Evolutionary conservation across 2,888 invertebrate genomes (phyloP).

Genomic region (Hypselothyrea guttata): DNA sequence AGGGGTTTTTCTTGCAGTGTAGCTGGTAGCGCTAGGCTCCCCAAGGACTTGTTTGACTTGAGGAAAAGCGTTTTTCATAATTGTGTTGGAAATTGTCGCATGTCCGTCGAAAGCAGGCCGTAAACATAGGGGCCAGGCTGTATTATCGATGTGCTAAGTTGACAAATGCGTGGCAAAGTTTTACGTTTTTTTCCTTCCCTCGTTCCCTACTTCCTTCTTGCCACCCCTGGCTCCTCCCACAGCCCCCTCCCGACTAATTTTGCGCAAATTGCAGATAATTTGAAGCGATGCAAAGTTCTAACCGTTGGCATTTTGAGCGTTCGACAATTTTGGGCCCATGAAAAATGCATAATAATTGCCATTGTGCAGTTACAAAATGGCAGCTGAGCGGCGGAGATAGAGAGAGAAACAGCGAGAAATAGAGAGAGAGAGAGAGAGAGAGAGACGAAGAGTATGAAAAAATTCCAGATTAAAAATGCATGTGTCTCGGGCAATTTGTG

Average conservation of each 20-base stretch:
- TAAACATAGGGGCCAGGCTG: not conserved
- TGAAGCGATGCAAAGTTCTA: conserved; percentile 16
- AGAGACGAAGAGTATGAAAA: not conserved
- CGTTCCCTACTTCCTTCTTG: too few relatives aligned
- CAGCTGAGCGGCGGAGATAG: not conserved
- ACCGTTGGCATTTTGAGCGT: conserved; percentile 40
- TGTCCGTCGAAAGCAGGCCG: not conserved
- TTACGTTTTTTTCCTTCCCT: too few relatives aligned
- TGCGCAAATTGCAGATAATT: conserved; percentile 54
- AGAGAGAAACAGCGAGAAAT: not conserved
- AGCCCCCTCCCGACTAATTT: conserved; percentile 3
- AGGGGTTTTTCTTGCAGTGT: too few relatives aligned
- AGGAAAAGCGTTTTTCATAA: conserved; percentile 60
- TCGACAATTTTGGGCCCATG: conserved; percentile 51
- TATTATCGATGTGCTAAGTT: conserved; percentile 72
- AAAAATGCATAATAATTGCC: conserved; percentile 66
- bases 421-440: not conserved
- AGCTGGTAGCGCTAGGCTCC: too few relatives aligned
- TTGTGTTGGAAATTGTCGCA: conserved; percentile 52
- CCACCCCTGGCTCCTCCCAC: too few relatives aligned
- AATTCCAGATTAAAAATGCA: conserved; percentile 9
- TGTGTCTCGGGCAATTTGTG: conserved; percentile 49
- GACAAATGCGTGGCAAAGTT: conserved; percentile 51
- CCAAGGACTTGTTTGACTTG: not conserved
- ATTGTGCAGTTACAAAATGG: conserved; percentile 2